A percentile compares a stretch with the other conserved stretches of the same genome.
Conservation (phyloP, 2,113 vertebrate genomes). For the Nettapus auritus region DNA sequence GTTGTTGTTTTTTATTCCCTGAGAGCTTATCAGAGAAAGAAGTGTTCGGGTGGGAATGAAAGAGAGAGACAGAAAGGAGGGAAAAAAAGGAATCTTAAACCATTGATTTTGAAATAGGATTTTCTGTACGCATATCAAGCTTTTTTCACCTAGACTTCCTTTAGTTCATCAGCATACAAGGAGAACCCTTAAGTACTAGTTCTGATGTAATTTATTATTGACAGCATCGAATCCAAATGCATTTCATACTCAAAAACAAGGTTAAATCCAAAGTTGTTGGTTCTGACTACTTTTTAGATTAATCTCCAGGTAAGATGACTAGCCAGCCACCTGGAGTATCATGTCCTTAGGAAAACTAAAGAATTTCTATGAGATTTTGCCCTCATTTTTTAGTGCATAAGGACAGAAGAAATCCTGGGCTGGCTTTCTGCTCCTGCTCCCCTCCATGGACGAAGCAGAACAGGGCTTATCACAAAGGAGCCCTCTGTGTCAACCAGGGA, state of each 20-base stretch:
- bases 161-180: not conserved
- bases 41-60: not conserved
- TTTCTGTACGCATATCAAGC: not conserved
- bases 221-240: not conserved
- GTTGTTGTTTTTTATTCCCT: not conserved
- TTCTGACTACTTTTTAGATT: not conserved
- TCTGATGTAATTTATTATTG: not conserved
- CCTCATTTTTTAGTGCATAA: not conserved
- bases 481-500: not conserved
- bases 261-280: not conserved
- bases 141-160: not conserved
- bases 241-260: not conserved
- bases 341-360: fast-evolving
- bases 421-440: not conserved
- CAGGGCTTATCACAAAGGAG: not conserved
- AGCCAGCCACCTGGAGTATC: not conserved
- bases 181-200: not conserved
- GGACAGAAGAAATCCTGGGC: not conserved
- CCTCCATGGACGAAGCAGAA: not conserved
- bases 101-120: not conserved
- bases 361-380: not conserved
- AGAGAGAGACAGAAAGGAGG: not conserved
- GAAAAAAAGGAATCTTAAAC: not conserved
- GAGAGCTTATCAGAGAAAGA: not conserved
- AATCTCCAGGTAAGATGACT: not conserved